Base-by-base conservation (phyloP, 2,888 invertebrate species). In the Allolobophora icterica region DNA sequence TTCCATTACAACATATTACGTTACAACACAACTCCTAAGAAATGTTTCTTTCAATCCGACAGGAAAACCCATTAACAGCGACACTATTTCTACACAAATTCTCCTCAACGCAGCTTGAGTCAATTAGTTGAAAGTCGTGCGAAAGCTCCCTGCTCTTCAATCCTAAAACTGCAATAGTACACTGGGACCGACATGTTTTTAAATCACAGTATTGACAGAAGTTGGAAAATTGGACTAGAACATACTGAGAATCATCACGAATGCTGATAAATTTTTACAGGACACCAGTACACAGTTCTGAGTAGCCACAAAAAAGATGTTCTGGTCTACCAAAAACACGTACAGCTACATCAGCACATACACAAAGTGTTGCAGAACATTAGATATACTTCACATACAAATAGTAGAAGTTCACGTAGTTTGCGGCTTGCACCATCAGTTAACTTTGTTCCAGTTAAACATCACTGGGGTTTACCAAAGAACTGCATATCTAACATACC, bases 141-240 rank as follows among this genome's bases (percentile, higher is more conserved):
- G 1, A n/a, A 71, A 71, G n/a, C 8, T 71, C 71, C 13, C 5
- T 71, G 30, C n/a, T 30, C 71, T 71, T n/a, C 30, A n/a, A 30
- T 71, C n/a, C 30, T n/a, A n/a, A 71, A 30, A n/a, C n/a, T 24
- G 24, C 71, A 71, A 11, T n/a, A n/a, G 71, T 71, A 30, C 71
- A 71, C 30, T n/a, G 71, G n/a, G 71, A n/a, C 71, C 30, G 13
- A 71, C 71, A 17, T n/a, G 13, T n/a, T 71, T 71, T n/a, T 71
- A 71, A 71, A 71, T 71, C 71, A 71, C n/a, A 71, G 71, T n/a
- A 71, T 71, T 13, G n/a, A 71, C 71, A 71, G 71, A 71, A 71
- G 71, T 71, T 71, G n/a, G 30, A 71, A 24, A 71, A 71, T 71
- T 71, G 71, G 71, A 71, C 71, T 71, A 71, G 71, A 71, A 71